Evolutionary conservation across 2,888 invertebrate genomes (phyloP).

Genomic region (Stenurella melanura): DNA sequence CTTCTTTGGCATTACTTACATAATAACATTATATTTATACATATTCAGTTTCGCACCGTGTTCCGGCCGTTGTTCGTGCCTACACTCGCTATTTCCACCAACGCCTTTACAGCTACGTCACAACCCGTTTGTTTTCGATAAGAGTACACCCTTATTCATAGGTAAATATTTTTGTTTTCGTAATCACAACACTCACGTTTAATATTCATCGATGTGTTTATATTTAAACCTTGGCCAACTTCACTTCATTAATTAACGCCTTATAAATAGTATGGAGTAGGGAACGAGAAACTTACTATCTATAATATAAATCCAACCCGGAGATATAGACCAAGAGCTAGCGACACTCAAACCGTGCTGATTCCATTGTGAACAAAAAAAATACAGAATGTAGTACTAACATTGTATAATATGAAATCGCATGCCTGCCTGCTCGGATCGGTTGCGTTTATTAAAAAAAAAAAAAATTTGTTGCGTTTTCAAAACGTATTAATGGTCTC

Average conservation of each 20-base stretch:
- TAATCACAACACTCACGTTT: constrained; percentile 18
- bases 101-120: constrained; percentile 51
- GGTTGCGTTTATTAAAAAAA: no score
- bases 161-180: constrained; percentile 38
- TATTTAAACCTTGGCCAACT: constrained; percentile 18
- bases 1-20: constrained; percentile 65
- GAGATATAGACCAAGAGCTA: no score
- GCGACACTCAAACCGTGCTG: no score
- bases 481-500: no score
- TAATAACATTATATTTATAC: constrained; percentile 58
- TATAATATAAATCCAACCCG: no score
- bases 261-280: constrained; percentile 8
- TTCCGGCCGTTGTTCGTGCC: constrained; percentile 45
- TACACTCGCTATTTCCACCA: constrained; percentile 49
- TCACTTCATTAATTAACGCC: constrained; percentile 9
- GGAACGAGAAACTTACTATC: background rate
- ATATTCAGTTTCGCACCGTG: constrained; percentile 53
- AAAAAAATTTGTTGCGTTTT: no score
- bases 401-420: no score
- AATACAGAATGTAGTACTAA: no score
- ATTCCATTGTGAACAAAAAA: no score
- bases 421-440: no score
- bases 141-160: constrained; percentile 22
- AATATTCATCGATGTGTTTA: constrained; percentile 31
- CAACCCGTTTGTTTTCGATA: constrained; percentile 23